phyloP scores from a whole-genome alignment of 2,113 vertebrate species.

The Otus sunia region DNA sequence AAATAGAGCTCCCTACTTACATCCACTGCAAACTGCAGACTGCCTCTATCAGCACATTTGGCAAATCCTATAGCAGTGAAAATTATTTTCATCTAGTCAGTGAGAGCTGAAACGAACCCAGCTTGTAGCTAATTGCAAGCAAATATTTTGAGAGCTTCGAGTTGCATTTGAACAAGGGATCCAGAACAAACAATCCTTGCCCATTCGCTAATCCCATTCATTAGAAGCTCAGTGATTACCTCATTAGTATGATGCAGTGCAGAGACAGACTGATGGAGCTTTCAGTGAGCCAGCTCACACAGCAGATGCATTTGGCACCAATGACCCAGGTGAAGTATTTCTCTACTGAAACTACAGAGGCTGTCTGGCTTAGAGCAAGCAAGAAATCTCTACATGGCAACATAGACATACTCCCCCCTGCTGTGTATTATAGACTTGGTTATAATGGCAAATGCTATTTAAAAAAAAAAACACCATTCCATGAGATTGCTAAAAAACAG shows the following conservation, averaged over 20 bases:
- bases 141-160: constrained; percentile 29
- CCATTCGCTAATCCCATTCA: constrained; percentile 24
- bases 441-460: background rate
- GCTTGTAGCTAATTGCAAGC: background rate
- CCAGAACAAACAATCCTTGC: constrained; percentile 38
- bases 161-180: constrained; percentile 8
- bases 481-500: background rate
- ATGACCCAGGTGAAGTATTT: background rate
- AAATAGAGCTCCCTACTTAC: background rate
- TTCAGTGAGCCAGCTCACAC: background rate
- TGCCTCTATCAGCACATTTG: background rate
- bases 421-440: background rate
- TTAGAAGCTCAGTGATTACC: constrained; percentile 36
- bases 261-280: background rate
- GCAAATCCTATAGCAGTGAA: background rate
- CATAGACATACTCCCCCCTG: background rate
- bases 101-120: background rate
- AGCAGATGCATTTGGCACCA: background rate
- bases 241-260: constrained; percentile 21
- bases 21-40: background rate
- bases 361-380: background rate
- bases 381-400: background rate
- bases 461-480: background rate
- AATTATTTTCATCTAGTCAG: background rate
- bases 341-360: background rate